Evolutionary conservation across 2,888 invertebrate genomes (phyloP).

Genomic region (Anthoptus insignis): DNA sequence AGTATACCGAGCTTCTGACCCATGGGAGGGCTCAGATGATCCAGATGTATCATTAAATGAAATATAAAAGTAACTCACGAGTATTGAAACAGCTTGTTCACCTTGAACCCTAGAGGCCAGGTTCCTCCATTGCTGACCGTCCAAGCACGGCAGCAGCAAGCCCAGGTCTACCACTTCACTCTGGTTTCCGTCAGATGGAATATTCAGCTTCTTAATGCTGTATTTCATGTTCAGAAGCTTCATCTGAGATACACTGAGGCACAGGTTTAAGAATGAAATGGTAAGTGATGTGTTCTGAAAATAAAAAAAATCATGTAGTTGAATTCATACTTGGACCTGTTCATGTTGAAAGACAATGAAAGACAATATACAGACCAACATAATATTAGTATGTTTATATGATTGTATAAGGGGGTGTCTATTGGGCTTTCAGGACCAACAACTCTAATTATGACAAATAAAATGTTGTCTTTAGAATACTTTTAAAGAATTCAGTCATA

Average conservation of each 20-base stretch:
- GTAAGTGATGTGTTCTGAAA: conserved; percentile 71
- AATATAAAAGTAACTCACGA: conserved; percentile 70
- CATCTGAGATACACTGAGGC: conserved; percentile 66
- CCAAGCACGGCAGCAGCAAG: conserved; percentile 68
- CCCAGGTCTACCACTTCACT: conserved; percentile 64
- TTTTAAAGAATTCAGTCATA: too few relatives aligned
- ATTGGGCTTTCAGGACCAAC: too few relatives aligned
- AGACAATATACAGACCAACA: too few relatives aligned
- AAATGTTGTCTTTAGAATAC: too few relatives aligned
- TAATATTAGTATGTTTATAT: too few relatives aligned
- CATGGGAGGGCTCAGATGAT: too few relatives aligned
- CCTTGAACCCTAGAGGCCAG: conserved; percentile 59
- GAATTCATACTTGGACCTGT: too few relatives aligned
- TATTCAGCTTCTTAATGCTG: conserved; percentile 65
- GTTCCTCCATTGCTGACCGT: conserved; percentile 64
- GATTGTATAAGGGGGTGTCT: too few relatives aligned
- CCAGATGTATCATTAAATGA: too few relatives aligned
- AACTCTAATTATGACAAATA: too few relatives aligned
- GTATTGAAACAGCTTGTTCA: conserved; percentile 56
- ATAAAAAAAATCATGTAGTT: background rate
- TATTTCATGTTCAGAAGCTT: conserved; percentile 77
- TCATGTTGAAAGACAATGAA: too few relatives aligned
- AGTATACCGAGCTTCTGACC: too few relatives aligned
- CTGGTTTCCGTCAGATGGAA: conserved; percentile 45
- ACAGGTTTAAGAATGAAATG: conserved; percentile 66